Evolutionary conservation across 2,888 invertebrate species (phyloP).

Genomic region (Phalangium opilio): DNA sequence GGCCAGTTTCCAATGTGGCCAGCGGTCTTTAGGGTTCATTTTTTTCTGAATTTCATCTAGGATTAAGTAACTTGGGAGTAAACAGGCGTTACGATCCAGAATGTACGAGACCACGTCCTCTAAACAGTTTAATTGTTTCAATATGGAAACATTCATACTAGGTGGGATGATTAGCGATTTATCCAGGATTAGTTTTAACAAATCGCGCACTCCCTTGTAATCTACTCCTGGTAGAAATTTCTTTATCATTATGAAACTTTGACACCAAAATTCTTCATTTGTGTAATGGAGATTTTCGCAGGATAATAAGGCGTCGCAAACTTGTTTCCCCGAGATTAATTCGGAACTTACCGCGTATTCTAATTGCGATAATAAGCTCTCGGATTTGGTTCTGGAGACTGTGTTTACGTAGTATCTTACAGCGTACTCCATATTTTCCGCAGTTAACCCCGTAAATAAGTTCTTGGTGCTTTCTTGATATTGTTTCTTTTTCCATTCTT

Average conservation of each 20-base stretch:
- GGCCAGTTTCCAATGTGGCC: conserved; percentile 88
- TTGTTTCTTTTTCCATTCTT: too few species aligned
- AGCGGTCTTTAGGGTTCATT: conserved; percentile 57
- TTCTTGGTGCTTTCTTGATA: too few species aligned
- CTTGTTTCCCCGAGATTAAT: conserved; percentile 51
- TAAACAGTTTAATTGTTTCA: conserved; percentile 51
- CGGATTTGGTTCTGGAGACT: too few species aligned
- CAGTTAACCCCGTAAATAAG: too few species aligned
- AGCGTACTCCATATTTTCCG: too few species aligned
- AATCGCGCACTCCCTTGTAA: conserved; percentile 51
- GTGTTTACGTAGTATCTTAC: too few species aligned
- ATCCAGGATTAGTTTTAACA: conserved; percentile 44
- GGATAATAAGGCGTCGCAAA: conserved; percentile 70
- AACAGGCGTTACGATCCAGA: conserved; percentile 77
- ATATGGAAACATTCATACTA: conserved; percentile 57
- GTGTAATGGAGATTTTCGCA: conserved; percentile 67
- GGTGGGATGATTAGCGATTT: conserved; percentile 68
- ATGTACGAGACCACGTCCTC: conserved; percentile 59
- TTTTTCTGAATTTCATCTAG: conserved; percentile 87
- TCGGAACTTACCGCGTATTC: conserved; percentile 57
- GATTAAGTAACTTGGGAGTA: conserved; percentile 85
- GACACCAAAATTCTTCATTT: conserved; percentile 75
- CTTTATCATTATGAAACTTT: conserved; percentile 65
- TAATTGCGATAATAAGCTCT: conserved; percentile 43
- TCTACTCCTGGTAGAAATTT: conserved; percentile 79